Base-by-base conservation (phyloP, 1,140 invertebrate species). In the Drosophila equinoxialis region DNA sequence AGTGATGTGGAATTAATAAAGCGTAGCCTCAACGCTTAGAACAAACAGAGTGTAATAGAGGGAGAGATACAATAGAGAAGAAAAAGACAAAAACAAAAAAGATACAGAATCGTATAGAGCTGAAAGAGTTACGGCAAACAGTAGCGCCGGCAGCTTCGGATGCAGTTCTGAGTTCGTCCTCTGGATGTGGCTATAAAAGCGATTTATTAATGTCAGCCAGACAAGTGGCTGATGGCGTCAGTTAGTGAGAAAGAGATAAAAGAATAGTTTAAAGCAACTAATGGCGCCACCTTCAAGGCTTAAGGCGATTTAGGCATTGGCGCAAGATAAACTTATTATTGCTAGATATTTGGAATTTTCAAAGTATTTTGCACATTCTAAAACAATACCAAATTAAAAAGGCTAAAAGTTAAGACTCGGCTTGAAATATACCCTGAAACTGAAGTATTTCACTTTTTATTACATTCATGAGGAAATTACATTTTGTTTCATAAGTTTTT, bases 141-240 rank as follows among this genome's bases (percentile, higher is more conserved):
- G 58, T 48, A 59, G 65, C 39, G 65, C 39, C 61, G 59, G n/a
- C 26, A 62, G 63, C 70, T 74, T 71, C 41, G 70, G 77, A 68
- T 86, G 78, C 79, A 71, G 77, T 83, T 83, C 71, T 64, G 62
- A 63, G 78, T 68, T 57, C 51, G 13, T 20, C 42, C 35, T 57
- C 57, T 45, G 66, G 57, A 58, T 45, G 26, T 70, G 71, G 84
- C 84, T 78, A 80, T 89, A 89, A 80, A 87, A 80, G 79, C 84
- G 84, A 87, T 87, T 87, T 87, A 89, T 87, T 87, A 89, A 87
- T 84, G 84, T 87, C 84, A 89, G 84, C 79, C 83, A 83, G 83
- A 86, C 80, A 87, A 87, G 84, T 89, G 84, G 72, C 77, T 76
- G 76, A 66, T 79, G 84, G 80, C 74, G 78, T 85, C 68, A 65